A percentile compares a stretch with the other conserved stretches of the same genome.
Evolutionary conservation across 2,888 invertebrate genomes (phyloP).

Genomic region (Drosophila aldrichi): DNA sequence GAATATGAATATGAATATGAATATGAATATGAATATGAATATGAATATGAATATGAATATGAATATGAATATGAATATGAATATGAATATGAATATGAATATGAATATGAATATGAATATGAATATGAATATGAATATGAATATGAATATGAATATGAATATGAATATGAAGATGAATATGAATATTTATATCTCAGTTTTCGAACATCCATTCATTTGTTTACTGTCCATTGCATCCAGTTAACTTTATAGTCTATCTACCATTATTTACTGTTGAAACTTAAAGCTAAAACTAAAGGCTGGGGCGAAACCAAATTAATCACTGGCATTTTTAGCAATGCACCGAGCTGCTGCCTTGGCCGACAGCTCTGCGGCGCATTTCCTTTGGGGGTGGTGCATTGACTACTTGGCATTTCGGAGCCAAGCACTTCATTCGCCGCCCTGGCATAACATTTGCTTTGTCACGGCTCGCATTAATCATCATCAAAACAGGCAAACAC

Average conservation of each 20-base stretch:
- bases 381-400: constrained; percentile 13
- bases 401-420: constrained; percentile 22
- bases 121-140: constrained; percentile 8
- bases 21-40: constrained; percentile 10
- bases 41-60: constrained; percentile 8
- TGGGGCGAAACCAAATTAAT: constrained; percentile 43
- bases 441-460: constrained; percentile 71
- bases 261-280: constrained; percentile 28
- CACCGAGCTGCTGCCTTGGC: constrained; percentile 32
- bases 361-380: constrained; percentile 24
- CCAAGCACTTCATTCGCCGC: constrained; percentile 57
- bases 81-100: constrained; percentile 13
- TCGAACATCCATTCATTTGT: neutral
- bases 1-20: constrained; percentile 9
- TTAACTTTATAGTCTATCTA: neutral
- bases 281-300: constrained; percentile 19
- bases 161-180: neutral
- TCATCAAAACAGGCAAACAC: constrained; percentile 59
- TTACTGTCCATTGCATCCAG: neutral
- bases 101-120: constrained; percentile 15
- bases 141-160: constrained; percentile 9
- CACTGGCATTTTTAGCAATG: constrained; percentile 33
- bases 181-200: neutral
- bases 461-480: constrained; percentile 78
- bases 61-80: constrained; percentile 1